Conservation (phyloP, 2,888 invertebrate species). For the Ichneumoninae sp. region DNA sequence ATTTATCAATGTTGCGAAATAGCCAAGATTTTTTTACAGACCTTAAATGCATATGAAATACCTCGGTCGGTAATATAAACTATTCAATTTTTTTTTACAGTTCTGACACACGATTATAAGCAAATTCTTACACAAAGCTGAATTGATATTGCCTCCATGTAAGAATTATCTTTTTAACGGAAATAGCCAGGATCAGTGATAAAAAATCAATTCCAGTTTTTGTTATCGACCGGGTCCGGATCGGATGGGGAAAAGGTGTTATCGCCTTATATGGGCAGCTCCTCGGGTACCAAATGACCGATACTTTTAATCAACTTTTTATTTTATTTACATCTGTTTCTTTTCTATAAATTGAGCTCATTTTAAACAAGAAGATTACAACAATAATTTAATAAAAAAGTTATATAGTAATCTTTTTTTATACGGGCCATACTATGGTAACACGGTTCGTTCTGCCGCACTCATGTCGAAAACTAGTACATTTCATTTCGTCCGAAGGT, state of each 20-base stretch:
- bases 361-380: not conserved
- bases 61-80: no score
- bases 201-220: no score
- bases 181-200: no score
- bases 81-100: not conserved
- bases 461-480: not conserved
- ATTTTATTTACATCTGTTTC: not conserved
- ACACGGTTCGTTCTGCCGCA: slow-evolving; percentile 38
- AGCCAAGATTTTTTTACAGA: not conserved
- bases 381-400: not conserved
- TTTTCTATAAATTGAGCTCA: not conserved
- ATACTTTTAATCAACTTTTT: not conserved
- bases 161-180: no score
- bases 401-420: not conserved
- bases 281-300: not conserved
- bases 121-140: no score
- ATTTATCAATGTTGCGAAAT: not conserved
- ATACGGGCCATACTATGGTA: slow-evolving; percentile 50
- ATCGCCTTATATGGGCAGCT: not conserved
- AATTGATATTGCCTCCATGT: no score
- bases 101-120: not conserved
- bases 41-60: no score
- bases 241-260: no score
- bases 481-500: not conserved
- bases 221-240: no score